These are phyloP conservation scores for Calameuta pallipes DNA, from an alignment of 2,888 invertebrate genomes.

Conservation along the genomic window DNA sequence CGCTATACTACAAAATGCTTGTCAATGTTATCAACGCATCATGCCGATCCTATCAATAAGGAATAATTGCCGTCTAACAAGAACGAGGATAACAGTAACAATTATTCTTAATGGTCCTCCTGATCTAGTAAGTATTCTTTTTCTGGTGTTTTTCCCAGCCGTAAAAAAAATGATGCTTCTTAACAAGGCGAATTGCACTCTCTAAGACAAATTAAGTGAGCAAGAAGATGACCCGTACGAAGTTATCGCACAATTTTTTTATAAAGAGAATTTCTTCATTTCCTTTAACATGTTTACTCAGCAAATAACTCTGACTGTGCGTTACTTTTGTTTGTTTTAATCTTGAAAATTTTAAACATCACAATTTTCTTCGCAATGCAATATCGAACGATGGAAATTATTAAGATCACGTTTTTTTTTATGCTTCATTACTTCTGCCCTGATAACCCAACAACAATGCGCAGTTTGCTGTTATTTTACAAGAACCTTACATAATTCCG, in stretches of 20 bases:
- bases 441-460: neutral
- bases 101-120: neutral
- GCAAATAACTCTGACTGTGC: neutral
- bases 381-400: neutral
- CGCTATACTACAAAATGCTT: neutral
- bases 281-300: neutral
- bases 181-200: neutral
- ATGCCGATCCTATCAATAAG: neutral
- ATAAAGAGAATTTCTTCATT: neutral
- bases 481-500: neutral
- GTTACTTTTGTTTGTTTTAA: neutral
- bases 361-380: neutral
- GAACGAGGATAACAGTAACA: neutral
- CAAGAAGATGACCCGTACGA: neutral
- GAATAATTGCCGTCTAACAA: neutral
- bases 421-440: neutral
- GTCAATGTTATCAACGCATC: neutral
- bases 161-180: neutral
- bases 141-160: neutral
- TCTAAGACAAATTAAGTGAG: neutral
- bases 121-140: neutral
- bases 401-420: neutral
- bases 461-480: neutral
- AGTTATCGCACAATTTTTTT: neutral
- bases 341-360: neutral